Percentiles rank a stretch among this genome's conserved stretches.
Conservation (phyloP, 2,113 vertebrate species). For the Emydura subglobosa region DNA sequence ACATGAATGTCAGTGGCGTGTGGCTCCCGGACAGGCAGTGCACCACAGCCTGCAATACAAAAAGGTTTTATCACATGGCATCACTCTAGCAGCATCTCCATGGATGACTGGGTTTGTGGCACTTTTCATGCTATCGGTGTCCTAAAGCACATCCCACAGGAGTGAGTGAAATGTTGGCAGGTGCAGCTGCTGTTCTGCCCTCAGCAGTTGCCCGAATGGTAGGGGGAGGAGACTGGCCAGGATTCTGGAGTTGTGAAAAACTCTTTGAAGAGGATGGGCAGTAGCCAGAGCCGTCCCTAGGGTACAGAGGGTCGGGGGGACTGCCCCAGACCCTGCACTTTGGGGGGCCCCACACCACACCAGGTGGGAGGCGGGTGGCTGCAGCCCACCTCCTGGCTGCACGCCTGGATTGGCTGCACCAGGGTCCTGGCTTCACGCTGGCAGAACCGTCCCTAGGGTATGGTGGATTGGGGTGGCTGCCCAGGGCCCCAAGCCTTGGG, state of each 20-base stretch:
- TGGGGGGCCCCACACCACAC: no score
- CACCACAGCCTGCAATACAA: no score
- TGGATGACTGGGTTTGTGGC: neutral
- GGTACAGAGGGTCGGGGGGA: no score
- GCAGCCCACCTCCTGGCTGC: no score
- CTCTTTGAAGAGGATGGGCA: neutral
- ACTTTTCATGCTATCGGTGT: neutral
- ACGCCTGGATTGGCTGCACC: no score
- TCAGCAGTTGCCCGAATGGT: neutral
- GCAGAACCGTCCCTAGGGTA: no score
- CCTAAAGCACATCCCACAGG: neutral
- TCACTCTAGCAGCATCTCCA: neutral
- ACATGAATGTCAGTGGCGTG: neutral
- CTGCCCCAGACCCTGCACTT: no score
- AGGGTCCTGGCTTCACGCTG: no score
- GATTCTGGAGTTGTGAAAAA: neutral
- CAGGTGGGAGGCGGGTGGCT: no score
- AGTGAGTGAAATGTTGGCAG: neutral
- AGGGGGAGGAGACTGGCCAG: neutral
- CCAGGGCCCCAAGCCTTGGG: no score
- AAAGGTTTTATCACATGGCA: neutral
- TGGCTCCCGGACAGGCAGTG: neutral
- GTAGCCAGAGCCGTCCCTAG: neutral
- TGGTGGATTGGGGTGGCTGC: no score
- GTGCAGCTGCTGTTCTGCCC: neutral